Percentiles rank a stretch among this genome's conserved stretches.
Conservation (phyloP, 2,797 vertebrate genomes). For the Sibirionetta formosa region DNA sequence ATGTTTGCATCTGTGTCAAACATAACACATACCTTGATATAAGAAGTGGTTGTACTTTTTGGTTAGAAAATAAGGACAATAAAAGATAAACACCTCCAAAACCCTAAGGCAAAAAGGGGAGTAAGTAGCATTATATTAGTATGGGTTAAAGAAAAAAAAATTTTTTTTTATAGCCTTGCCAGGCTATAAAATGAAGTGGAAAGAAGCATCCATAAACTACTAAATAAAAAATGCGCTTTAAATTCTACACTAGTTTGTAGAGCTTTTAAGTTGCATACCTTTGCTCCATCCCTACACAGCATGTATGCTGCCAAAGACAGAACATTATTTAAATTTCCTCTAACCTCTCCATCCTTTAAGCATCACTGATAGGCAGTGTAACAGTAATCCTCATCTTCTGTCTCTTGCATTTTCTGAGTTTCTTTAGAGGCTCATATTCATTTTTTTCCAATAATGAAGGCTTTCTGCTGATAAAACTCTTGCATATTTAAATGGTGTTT, state of each 20-base stretch:
- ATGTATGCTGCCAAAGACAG: slow-evolving; percentile 25
- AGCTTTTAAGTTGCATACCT: slow-evolving; percentile 42
- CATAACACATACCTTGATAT: background rate
- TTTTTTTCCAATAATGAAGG: slow-evolving; percentile 36
- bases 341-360: slow-evolving; percentile 33
- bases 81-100: slow-evolving; percentile 14
- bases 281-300: slow-evolving; percentile 19
- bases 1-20: background rate
- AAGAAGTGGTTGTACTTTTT: background rate
- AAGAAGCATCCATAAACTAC: slow-evolving; percentile 21
- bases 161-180: too few relatives aligned
- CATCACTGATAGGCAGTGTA: slow-evolving; percentile 18
- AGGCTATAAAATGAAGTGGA: slow-evolving; percentile 22
- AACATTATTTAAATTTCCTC: slow-evolving; percentile 53
- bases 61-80: background rate
- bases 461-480: slow-evolving; percentile 61
- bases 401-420: background rate
- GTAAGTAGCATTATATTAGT: background rate
- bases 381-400: slow-evolving; percentile 33
- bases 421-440: slow-evolving; percentile 18
- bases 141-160: slow-evolving; percentile 1
- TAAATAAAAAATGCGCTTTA: background rate
- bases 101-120: background rate
- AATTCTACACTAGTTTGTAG: background rate
- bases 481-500: slow-evolving; percentile 45